phyloP scores from a whole-genome alignment of 2,888 invertebrate genomes.

The Ophion obscuratus region DNA sequence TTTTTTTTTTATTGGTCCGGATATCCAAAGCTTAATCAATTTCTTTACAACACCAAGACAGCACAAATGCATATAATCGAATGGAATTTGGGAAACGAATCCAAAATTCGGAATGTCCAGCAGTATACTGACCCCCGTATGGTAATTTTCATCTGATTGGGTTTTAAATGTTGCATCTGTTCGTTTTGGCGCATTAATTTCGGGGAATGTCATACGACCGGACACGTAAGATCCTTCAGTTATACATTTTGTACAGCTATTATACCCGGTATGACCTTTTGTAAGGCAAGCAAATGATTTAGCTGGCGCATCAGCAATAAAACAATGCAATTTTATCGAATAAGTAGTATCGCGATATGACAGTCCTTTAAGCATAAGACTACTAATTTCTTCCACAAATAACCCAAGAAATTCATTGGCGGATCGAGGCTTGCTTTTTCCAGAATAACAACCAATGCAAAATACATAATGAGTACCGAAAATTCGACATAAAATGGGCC shows the following conservation, averaged over 20 bases:
- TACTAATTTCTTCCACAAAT: conserved; percentile 19
- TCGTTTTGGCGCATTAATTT: conserved; percentile 25
- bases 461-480: conserved; percentile 20
- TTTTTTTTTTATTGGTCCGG: no score
- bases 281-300: conserved; percentile 28
- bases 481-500: conserved; percentile 35
- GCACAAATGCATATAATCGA: conserved; percentile 45
- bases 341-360: conserved; percentile 9
- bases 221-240: conserved; percentile 26
- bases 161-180: conserved; percentile 31
- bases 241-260: conserved; percentile 30
- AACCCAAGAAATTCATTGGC: no score
- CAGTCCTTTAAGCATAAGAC: conserved; percentile 15
- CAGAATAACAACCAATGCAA: conserved; percentile 30
- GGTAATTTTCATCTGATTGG: conserved; percentile 22
- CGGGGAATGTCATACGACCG: conserved; percentile 30
- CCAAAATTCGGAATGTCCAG: conserved; percentile 33
- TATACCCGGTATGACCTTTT: conserved; percentile 32
- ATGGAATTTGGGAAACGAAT: conserved; percentile 26
- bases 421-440: conserved; percentile 19
- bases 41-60: conserved; percentile 33
- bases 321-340: conserved; percentile 15
- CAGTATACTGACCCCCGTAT: conserved; percentile 28
- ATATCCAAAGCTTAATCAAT: no score
- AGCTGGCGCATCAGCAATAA: conserved; percentile 33